Conservation (phyloP, 2,113 vertebrate genomes). For the Pygoscelis antarcticus region DNA sequence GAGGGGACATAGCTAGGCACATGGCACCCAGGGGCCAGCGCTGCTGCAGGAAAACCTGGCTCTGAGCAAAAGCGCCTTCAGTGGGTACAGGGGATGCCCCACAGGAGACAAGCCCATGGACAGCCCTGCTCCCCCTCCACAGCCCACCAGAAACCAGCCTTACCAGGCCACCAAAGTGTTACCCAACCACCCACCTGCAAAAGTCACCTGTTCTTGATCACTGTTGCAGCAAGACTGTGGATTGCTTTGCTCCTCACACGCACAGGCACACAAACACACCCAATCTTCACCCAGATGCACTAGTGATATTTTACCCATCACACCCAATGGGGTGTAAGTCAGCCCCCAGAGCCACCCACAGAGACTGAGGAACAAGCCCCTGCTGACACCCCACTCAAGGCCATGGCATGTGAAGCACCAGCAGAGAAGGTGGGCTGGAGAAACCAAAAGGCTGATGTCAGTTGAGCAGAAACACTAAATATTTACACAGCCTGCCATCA, state of each 20-base stretch:
- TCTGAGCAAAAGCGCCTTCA: rapidly evolving
- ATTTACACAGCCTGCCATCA: conserved; percentile 32
- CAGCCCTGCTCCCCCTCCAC: background rate
- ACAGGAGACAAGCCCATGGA: rapidly evolving
- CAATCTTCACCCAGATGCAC: background rate
- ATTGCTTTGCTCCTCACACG: background rate
- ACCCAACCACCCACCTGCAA: background rate
- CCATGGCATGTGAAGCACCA: rapidly evolving
- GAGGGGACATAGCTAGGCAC: background rate
- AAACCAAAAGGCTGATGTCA: background rate
- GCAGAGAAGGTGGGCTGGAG: background rate
- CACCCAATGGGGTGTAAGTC: background rate
- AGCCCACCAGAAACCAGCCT: background rate
- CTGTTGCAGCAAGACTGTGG: rapidly evolving
- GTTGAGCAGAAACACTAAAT: background rate
- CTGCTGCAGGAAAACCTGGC: background rate
- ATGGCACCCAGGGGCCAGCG: rapidly evolving
- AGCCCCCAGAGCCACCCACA: background rate
- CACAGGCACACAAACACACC: background rate
- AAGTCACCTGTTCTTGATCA: background rate
- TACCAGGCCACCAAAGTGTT: background rate
- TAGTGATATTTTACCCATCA: rapidly evolving
- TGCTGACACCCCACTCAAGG: rapidly evolving
- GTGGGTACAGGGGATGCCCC: background rate
- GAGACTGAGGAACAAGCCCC: background rate